These are phyloP conservation scores for Anthrax anthrax DNA, from an alignment of 2,888 invertebrate genomes.

Conservation along the genomic window DNA sequence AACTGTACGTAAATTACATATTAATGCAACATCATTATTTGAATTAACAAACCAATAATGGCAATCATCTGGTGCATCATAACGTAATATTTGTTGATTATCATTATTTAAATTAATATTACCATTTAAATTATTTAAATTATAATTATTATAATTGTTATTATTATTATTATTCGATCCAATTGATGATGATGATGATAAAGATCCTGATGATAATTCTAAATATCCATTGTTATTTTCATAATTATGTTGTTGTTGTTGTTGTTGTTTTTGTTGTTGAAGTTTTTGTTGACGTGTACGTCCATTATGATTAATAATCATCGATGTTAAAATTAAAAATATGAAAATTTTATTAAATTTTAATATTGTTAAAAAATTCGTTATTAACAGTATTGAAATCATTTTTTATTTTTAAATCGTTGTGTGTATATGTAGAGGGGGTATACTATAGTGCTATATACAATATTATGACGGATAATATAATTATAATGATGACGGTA, in stretches of 20 bases:
- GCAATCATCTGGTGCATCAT: conserved; percentile 78
- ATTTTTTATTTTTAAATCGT: not conserved
- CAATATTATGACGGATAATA: too few species aligned
- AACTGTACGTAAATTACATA: conserved; percentile 66
- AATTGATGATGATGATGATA: not conserved
- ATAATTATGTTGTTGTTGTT: too few species aligned
- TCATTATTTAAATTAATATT: too few species aligned
- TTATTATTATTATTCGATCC: not conserved
- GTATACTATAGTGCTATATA: too few species aligned
- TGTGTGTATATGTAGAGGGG: too few species aligned
- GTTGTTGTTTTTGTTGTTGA: not conserved
- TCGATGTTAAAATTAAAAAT: not conserved
- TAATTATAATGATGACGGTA: too few species aligned
- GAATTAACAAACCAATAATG: conserved; percentile 21
- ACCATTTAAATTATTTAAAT: too few species aligned
- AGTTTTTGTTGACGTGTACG: not conserved
- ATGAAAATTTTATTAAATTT: not conserved
- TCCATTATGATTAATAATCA: not conserved
- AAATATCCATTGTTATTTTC: too few species aligned
- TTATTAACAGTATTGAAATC: not conserved
- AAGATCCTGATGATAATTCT: not conserved
- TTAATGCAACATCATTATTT: conserved; percentile 59
- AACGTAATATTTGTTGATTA: conserved; percentile 24
- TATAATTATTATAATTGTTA: too few species aligned
- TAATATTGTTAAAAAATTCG: not conserved